phyloP scores from a whole-genome alignment of 2,797 vertebrate genomes.

The Tokudaia muenninki region DNA sequence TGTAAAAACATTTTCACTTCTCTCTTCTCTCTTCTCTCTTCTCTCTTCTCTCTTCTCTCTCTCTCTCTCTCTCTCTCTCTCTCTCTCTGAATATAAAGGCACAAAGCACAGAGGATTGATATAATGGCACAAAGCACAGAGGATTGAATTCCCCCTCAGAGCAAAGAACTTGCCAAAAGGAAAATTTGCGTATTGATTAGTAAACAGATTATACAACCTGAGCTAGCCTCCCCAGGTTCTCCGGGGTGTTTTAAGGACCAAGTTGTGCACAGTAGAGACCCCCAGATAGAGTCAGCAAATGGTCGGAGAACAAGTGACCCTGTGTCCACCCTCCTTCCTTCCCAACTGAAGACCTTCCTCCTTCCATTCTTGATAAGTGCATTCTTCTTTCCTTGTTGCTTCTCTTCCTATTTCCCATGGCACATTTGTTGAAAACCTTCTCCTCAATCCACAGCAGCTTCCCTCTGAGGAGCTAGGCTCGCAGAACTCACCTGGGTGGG shows the following conservation, averaged over 20 bases:
- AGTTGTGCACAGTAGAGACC: not conserved
- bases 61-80: too few relatives aligned
- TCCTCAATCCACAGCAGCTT: not conserved
- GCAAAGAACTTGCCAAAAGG: not conserved
- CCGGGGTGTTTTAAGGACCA: not conserved
- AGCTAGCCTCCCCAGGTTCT: not conserved
- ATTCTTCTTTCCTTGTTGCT: not conserved
- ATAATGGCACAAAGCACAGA: too few relatives aligned
- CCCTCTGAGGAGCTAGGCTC: not conserved
- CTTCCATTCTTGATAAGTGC: too few relatives aligned
- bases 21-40: too few relatives aligned
- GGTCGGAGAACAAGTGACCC: not conserved
- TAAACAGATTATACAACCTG: not conserved
- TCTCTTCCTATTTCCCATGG: not conserved
- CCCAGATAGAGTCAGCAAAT: not conserved
- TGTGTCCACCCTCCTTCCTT: not conserved
- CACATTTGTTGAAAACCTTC: not conserved
- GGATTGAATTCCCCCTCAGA: not conserved
- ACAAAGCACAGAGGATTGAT: not conserved
- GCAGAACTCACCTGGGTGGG: not conserved
- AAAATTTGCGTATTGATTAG: conserved; percentile 2
- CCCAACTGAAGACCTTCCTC: not conserved
- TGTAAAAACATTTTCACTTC: not conserved
- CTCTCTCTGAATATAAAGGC: not conserved
- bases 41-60: too few relatives aligned